Evolutionary conservation across 1,140 invertebrate species (phyloP).

Genomic region (Euwallacea similis): DNA sequence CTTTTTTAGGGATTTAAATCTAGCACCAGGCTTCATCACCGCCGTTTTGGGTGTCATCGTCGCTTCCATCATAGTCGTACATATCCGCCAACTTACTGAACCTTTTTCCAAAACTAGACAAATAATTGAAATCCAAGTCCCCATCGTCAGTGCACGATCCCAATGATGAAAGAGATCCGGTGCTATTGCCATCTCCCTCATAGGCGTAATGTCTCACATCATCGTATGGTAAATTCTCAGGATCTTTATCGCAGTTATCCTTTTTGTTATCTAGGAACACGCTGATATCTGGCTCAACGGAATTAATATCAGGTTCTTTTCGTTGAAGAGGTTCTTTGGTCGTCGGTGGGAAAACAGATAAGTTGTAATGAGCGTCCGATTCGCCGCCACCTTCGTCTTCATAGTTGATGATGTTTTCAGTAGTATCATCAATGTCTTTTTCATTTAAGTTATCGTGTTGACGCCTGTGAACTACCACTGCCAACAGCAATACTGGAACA

Average conservation of each 20-base stretch:
- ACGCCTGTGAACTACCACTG: conserved; percentile 82
- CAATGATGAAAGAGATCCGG: conserved; percentile 88
- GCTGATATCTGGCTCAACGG: conserved; percentile 77
- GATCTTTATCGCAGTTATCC: conserved; percentile 86
- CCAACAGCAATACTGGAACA: conserved; percentile 74
- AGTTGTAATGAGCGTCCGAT: conserved; percentile 91
- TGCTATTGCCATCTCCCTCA: conserved; percentile 92
- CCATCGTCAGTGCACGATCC: conserved; percentile 92
- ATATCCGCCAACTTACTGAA: conserved; percentile 97
- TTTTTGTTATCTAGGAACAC: conserved; percentile 90
- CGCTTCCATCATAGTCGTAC: conserved; percentile 90
- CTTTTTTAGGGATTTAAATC: conserved; percentile 34
- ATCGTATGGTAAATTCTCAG: conserved; percentile 87
- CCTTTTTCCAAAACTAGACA: conserved; percentile 93
- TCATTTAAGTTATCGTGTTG: conserved; percentile 82
- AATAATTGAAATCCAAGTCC: conserved; percentile 95
- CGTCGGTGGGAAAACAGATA: conserved; percentile 73
- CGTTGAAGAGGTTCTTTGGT: conserved; percentile 53
- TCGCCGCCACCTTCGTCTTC: conserved; percentile 97
- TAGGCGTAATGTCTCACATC: conserved; percentile 95
- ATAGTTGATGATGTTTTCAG: conserved; percentile 96
- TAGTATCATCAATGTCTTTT: conserved; percentile 93
- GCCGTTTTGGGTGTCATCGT: conserved; percentile 69
- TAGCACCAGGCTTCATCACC: conserved; percentile 79
- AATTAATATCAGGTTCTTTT: conserved; percentile 45